These are phyloP conservation scores for Trididemnum miniatum DNA, from an alignment of 23 tunicate species.

Conservation along the genomic window DNA sequence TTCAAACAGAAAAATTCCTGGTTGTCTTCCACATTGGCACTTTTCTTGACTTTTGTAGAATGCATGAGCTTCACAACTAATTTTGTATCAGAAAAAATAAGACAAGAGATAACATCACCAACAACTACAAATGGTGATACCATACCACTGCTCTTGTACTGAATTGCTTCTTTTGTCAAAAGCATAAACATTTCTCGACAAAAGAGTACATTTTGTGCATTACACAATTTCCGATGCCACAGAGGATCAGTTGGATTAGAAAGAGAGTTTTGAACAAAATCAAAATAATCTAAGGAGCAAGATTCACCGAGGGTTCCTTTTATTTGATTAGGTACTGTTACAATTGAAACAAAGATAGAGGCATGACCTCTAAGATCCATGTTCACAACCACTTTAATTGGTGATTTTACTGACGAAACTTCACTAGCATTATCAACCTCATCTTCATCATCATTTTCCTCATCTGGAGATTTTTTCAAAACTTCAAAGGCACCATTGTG, in stretches of 20 bases:
- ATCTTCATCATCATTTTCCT: constrained; percentile 28
- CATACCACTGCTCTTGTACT: constrained; percentile 42
- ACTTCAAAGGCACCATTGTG: constrained; percentile 89
- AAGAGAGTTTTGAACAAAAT: constrained; percentile 16
- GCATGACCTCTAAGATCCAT: constrained; percentile 46
- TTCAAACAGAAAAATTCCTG: constrained; percentile 48
- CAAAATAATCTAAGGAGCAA: constrained; percentile 10
- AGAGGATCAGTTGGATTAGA: constrained; percentile 41
- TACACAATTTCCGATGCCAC: constrained; percentile 73
- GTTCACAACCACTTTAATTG: constrained; percentile 38
- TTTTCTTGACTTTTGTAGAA: constrained; percentile 13
- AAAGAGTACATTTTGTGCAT: constrained; percentile 85
- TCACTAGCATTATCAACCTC: constrained; percentile 4
- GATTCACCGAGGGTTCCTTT: neutral
- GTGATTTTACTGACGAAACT: neutral
- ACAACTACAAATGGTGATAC: constrained; percentile 74
- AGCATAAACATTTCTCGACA: constrained; percentile 73
- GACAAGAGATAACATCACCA: constrained; percentile 58
- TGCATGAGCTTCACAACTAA: constrained; percentile 51
- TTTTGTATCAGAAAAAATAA: constrained; percentile 64
- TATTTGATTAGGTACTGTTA: neutral
- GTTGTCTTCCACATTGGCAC: neutral
- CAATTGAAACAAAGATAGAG: constrained; percentile 35
- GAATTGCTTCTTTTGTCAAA: constrained; percentile 82
- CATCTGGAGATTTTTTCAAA: constrained; percentile 66